Conservation (phyloP, 2,888 invertebrate species). For the Liodrosophila aerea region DNA sequence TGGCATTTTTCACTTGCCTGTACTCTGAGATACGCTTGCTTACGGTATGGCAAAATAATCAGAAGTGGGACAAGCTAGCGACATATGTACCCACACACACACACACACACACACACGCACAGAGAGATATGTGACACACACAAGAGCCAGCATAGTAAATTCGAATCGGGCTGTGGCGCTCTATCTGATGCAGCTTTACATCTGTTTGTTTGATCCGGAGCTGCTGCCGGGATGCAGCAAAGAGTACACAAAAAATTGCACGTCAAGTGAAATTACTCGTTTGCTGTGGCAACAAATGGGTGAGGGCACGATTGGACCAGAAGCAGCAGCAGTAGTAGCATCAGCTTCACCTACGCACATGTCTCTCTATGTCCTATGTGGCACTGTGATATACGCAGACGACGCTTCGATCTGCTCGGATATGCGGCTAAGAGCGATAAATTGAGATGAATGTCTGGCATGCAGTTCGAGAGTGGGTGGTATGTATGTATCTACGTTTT, state of each 20-base stretch:
- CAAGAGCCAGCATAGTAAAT: too few relatives aligned
- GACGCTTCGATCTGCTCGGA: constrained; percentile 63
- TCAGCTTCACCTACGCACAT: constrained; percentile 13
- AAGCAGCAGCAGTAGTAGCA: constrained; percentile 19
- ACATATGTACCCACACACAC: background rate
- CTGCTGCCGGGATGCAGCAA: background rate
- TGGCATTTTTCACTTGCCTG: constrained; percentile 37
- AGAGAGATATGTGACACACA: constrained; percentile 10
- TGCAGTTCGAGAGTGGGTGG: too few relatives aligned
- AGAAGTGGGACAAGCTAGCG: constrained; percentile 37
- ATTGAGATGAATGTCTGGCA: constrained; percentile 72
- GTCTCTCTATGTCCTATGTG: constrained; percentile 10
- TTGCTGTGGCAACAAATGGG: constrained; percentile 47
- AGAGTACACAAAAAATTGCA: constrained; percentile 56
- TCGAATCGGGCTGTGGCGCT: constrained; percentile 16
- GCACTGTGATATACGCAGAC: constrained; percentile 52
- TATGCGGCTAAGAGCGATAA: constrained; percentile 64
- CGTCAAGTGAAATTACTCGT: constrained; percentile 74
- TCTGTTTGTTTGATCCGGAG: constrained; percentile 46
- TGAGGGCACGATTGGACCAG: constrained; percentile 4
- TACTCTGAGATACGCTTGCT: constrained; percentile 40
- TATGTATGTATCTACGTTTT: background rate
- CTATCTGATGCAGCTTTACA: constrained; percentile 49
- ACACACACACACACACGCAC: constrained; percentile 10
- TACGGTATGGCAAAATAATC: constrained; percentile 49